Conservation (phyloP, 1,140 invertebrate species). For the Halyomorpha halys region DNA sequence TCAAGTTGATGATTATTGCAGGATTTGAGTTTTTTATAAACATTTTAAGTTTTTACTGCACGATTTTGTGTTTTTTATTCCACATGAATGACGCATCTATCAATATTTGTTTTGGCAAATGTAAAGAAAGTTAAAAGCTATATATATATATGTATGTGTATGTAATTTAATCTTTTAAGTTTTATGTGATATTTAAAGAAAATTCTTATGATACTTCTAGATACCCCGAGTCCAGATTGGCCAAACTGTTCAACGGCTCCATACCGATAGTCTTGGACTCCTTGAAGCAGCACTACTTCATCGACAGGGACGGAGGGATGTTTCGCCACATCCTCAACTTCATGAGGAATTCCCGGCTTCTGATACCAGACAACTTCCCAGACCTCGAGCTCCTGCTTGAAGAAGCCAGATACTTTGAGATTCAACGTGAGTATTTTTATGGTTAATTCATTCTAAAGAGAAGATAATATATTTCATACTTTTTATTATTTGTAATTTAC, state of each 20-base stretch:
- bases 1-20: no score
- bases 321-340: constrained; percentile 94
- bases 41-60: no score
- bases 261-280: constrained; percentile 94
- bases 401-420: constrained; percentile 86
- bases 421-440: constrained; percentile 57
- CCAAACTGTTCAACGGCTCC: constrained; percentile 89
- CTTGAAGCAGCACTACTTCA: constrained; percentile 96
- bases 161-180: background rate
- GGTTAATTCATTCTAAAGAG: no score
- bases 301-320: constrained; percentile 90
- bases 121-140: no score
- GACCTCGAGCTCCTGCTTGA: constrained; percentile 84
- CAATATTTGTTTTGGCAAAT: no score
- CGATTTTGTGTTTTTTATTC: no score
- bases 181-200: constrained; percentile 7
- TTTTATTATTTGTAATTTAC: no score
- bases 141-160: no score
- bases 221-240: constrained; percentile 83
- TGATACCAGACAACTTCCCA: constrained; percentile 77
- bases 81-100: no score
- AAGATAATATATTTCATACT: no score
- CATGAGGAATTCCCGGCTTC: constrained; percentile 76
- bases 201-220: constrained; percentile 54
- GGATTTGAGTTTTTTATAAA: no score